A percentile compares a stretch with the other conserved stretches of the same genome.
Conservation (phyloP, 2,113 vertebrate species). For the Dicentrarchus labrax region DNA sequence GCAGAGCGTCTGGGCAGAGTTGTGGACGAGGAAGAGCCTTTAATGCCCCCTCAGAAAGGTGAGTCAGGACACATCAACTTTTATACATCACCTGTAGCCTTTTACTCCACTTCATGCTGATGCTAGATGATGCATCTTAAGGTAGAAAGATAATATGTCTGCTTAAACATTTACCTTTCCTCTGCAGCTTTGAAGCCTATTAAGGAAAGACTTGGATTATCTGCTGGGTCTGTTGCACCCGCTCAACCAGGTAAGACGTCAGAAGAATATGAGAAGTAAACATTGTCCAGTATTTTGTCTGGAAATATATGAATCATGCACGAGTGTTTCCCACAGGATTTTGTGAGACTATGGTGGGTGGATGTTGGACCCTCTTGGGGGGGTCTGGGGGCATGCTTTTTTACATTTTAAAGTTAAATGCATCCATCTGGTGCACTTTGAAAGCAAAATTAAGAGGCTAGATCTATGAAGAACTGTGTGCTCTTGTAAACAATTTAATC, state of each 20-base stretch:
- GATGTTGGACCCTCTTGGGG: no score
- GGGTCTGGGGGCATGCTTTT: no score
- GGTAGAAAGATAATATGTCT: neutral
- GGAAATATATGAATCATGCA: neutral
- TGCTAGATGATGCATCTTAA: neutral
- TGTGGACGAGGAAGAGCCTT: constrained; percentile 74
- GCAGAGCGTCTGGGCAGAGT: constrained; percentile 90
- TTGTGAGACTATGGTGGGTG: no score
- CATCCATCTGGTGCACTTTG: no score
- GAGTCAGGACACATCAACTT: neutral
- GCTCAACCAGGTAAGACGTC: constrained; percentile 77
- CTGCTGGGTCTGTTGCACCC: constrained; percentile 58
- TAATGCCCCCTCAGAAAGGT: constrained; percentile 84
- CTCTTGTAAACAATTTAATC: no score
- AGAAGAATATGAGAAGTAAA: neutral
- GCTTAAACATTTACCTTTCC: neutral
- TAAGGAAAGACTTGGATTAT: constrained; percentile 88
- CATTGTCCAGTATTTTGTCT: neutral
- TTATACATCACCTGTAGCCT: neutral
- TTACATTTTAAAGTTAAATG: no score
- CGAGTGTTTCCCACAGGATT: no score
- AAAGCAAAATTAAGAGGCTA: no score
- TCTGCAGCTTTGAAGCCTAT: constrained; percentile 82
- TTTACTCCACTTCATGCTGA: neutral
- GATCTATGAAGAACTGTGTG: no score